Conservation (phyloP, 2,888 invertebrate species). For the Sipha maydis region DNA sequence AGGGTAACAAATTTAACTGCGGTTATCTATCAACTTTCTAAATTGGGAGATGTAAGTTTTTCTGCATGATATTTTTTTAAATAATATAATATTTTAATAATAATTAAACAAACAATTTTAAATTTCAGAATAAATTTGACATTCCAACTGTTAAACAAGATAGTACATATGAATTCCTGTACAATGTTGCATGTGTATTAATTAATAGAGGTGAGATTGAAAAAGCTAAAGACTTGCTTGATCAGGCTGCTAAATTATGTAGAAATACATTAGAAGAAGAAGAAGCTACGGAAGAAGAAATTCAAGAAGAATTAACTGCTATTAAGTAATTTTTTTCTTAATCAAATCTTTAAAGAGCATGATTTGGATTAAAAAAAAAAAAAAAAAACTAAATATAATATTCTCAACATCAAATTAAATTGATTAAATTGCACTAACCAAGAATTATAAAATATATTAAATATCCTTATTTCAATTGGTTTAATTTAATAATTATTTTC, state of each 20-base stretch:
- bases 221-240: slow-evolving; percentile 85
- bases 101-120: background rate
- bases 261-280: slow-evolving; percentile 88
- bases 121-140: slow-evolving; percentile 69
- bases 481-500: no score
- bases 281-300: slow-evolving; percentile 89
- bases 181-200: slow-evolving; percentile 87
- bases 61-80: background rate
- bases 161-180: slow-evolving; percentile 89
- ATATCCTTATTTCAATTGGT: no score
- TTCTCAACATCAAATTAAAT: no score
- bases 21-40: slow-evolving; percentile 83
- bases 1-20: slow-evolving; percentile 94
- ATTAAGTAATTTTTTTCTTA: slow-evolving; percentile 73
- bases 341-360: no score
- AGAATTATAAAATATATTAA: no score
- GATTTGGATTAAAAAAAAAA: no score
- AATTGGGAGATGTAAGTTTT: slow-evolving; percentile 73
- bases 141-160: slow-evolving; percentile 71
- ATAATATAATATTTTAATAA: background rate
- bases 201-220: slow-evolving; percentile 77
- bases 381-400: no score
- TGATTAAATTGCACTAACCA: no score
- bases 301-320: slow-evolving; percentile 91
- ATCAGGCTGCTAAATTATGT: slow-evolving; percentile 85